Percentiles rank a stretch among this genome's conserved stretches.
These are phyloP conservation scores for Anguilla rostrata DNA, from an alignment of 2,113 vertebrate genomes.

Conservation along the genomic window DNA sequence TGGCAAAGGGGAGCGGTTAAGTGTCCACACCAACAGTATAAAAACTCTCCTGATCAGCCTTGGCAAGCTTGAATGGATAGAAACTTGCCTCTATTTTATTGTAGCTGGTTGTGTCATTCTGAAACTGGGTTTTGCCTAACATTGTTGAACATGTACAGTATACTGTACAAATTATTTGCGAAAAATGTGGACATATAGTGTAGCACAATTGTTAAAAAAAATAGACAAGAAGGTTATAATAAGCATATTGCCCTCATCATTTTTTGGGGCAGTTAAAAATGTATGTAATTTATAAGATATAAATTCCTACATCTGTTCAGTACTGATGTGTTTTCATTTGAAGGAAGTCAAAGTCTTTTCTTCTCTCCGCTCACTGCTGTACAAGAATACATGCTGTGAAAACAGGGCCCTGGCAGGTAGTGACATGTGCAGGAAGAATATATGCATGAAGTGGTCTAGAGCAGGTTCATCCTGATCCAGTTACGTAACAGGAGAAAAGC, in stretches of 20 bases:
- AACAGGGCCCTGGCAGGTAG: neutral
- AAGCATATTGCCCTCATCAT: neutral
- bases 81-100: neutral
- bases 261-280: too few species aligned
- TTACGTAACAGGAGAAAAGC: constrained; percentile 45
- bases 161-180: neutral
- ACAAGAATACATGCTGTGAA: neutral
- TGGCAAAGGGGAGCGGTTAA: neutral
- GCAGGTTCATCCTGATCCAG: constrained; percentile 44
- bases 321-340: neutral
- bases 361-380: neutral
- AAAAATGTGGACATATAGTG: neutral
- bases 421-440: constrained; percentile 31
- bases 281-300: too few species aligned
- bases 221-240: neutral
- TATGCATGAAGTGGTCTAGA: constrained; percentile 23
- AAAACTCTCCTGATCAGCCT: neutral
- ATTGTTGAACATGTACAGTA: too few species aligned
- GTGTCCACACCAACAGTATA: neutral
- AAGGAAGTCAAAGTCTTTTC: neutral
- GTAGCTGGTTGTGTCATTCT: neutral
- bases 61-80: too few species aligned
- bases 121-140: neutral
- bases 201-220: too few species aligned
- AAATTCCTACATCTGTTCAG: neutral